These are phyloP conservation scores for Dendrolimus houi DNA, from an alignment of 2,888 invertebrate genomes.

Conservation along the genomic window DNA sequence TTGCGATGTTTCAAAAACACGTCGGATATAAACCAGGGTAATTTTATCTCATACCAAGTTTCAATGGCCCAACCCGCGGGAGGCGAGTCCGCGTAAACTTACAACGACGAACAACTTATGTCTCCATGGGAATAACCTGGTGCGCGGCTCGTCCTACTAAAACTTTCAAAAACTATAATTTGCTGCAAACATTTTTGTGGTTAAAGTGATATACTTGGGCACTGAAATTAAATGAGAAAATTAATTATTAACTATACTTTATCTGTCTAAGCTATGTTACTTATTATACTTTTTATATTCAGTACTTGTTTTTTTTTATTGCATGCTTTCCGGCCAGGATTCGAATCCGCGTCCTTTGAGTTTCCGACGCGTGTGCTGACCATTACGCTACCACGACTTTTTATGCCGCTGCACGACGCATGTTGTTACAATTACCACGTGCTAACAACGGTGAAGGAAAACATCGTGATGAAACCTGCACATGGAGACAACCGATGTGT, in stretches of 20 bases:
- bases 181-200: not conserved
- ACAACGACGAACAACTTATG: slow-evolving; percentile 27
- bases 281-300: no score
- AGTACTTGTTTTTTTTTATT: no score
- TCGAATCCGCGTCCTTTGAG: no score
- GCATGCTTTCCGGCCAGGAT: no score
- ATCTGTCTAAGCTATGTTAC: no score
- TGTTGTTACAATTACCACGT: no score
- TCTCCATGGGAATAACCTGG: slow-evolving; percentile 22
- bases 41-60: slow-evolving; percentile 46
- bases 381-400: no score
- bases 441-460: no score
- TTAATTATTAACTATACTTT: not conserved
- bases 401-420: no score
- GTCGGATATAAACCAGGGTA: slow-evolving; percentile 33
- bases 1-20: slow-evolving; percentile 25
- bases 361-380: no score
- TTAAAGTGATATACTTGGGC: not conserved
- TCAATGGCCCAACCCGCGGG: slow-evolving; percentile 35
- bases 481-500: no score
- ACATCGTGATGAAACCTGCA: no score
- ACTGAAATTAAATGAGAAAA: not conserved
- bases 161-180: slow-evolving; percentile 21
- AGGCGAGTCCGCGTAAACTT: slow-evolving; percentile 35
- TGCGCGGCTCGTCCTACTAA: slow-evolving; percentile 13